Evolutionary conservation across 2,888 invertebrate species (phyloP), one percentile per base, ranked within the genome.

Genomic region (Sesia bembeciformis): DNA sequence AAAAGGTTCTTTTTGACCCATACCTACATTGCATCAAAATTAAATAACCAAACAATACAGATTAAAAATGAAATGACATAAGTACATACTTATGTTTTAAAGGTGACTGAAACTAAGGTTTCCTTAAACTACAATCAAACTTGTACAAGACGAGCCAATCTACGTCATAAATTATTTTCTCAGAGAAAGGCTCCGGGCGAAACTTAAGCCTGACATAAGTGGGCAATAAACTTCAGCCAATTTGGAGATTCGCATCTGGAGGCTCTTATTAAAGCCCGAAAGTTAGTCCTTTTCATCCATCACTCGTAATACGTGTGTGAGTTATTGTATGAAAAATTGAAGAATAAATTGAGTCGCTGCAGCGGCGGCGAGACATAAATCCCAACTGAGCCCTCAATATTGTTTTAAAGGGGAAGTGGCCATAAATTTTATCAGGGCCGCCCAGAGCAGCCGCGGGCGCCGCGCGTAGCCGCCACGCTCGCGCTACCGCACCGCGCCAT

Each of bases 321-420:
- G 88, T 89, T 88, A 89, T 89, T 88, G 88, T 88, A 89, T 88
- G 89, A 89, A 89, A 89, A 89, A 89, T 89, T 89, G 89, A 87
- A 89, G 89, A 89, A 89, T 89, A 89, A 89, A 89, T 89, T 89
- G 89, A 88, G 89, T 89, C 89, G 88, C 87, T 89, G 88, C 88
- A 86, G 81, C 85, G 81, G 86, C 87, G 85, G 87, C 88, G 84
- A 88, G 88, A 87, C 87, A 89, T 89, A 89, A 89, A 89, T 89
- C 89, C 88, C 86, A 87, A 87, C 88, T 85, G 90, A 89, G 88
- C 90, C 90, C 88, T 89, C 90, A 90, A 90, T 90, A 90, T 90
- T 90, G 90, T 90, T 90, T 90, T 90, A 90, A 90, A 90, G 88
- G 86, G 89, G 87, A 88, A 86, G 88, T 87, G 85, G 87, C 87